phyloP scores from a whole-genome alignment of 2,888 invertebrate genomes.

The Lutraria lutraria region DNA sequence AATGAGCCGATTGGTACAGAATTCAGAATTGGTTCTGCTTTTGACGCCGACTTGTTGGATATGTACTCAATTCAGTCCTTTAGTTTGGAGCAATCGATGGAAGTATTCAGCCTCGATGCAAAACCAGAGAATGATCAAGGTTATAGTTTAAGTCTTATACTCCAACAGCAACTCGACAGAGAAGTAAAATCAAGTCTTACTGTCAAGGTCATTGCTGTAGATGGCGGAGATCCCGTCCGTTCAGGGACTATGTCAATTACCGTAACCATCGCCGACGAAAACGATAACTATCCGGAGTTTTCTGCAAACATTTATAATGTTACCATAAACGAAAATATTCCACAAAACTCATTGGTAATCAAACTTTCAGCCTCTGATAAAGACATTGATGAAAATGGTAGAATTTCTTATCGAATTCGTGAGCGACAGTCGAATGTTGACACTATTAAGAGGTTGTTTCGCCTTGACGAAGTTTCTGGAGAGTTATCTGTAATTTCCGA shows the following conservation, averaged over 20 bases:
- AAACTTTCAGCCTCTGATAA: conserved; percentile 93
- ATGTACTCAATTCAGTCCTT: conserved; percentile 63
- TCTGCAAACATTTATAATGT: conserved; percentile 72
- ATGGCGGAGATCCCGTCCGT: conserved; percentile 76
- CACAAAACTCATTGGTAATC: conserved; percentile 71
- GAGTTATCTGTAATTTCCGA: conserved; percentile 66
- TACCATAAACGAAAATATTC: conserved; percentile 77
- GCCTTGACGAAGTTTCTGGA: conserved; percentile 64
- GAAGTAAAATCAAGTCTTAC: conserved; percentile 76
- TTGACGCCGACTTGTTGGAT: conserved; percentile 62
- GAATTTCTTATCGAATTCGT: conserved; percentile 87
- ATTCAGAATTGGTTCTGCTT: conserved; percentile 54
- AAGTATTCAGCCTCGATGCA: conserved; percentile 53
- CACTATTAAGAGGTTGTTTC: conserved; percentile 64
- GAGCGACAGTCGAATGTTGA: conserved; percentile 67
- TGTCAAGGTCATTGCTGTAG: conserved; percentile 76
- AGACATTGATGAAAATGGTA: conserved; percentile 93
- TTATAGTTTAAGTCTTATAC: conserved; percentile 67
- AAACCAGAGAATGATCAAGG: conserved; percentile 58
- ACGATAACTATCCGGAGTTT: conserved; percentile 81
- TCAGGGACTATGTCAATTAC: conserved; percentile 76
- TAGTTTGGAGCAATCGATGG: conserved; percentile 49
- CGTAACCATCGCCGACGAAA: conserved; percentile 79
- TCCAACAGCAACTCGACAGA: conserved; percentile 76
- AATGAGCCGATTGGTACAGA: conserved; percentile 50